Evolutionary conservation across 1,140 invertebrate species (phyloP).

Genomic region (Epicauta chinensis): DNA sequence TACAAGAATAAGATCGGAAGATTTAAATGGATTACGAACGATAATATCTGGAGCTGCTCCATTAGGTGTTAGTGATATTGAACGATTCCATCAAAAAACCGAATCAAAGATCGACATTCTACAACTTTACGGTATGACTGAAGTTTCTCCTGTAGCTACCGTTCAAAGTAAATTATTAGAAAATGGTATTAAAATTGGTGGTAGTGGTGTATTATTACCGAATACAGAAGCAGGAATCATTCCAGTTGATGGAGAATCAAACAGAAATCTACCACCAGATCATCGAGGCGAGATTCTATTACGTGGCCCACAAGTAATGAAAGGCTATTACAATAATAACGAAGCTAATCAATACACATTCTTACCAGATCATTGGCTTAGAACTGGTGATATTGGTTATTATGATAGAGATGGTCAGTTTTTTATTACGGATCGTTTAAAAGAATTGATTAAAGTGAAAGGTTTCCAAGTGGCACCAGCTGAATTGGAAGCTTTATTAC

Average conservation of each 20-base stretch:
- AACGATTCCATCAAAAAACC: constrained; percentile 45
- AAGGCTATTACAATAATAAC: constrained; percentile 65
- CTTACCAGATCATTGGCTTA: constrained; percentile 61
- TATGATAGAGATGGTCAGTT: constrained; percentile 57
- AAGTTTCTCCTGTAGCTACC: constrained; percentile 46
- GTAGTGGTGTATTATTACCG: constrained; percentile 34
- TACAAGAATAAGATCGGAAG: constrained; percentile 50
- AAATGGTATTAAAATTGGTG: constrained; percentile 41
- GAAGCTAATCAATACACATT: constrained; percentile 58
- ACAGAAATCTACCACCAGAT: constrained; percentile 42
- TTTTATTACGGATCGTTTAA: constrained; percentile 67
- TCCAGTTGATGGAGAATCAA: constrained; percentile 40
- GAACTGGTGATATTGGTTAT: constrained; percentile 67
- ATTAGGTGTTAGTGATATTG: constrained; percentile 50
- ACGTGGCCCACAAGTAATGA: constrained; percentile 62
- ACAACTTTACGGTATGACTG: constrained; percentile 56
- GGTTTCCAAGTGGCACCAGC: constrained; percentile 36
- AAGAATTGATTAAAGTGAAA: constrained; percentile 69
- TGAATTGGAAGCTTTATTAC: constrained; percentile 12
- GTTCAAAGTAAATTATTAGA: constrained; percentile 40
- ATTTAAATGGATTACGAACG: constrained; percentile 47
- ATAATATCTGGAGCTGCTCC: constrained; percentile 65
- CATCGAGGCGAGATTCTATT: constrained; percentile 58
- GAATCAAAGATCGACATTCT: constrained; percentile 28
- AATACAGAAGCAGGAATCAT: constrained; percentile 22